Percentiles rank a stretch among this genome's conserved stretches.
Conservation (phyloP, 1,140 invertebrate genomes). For the Argopecten irradians region DNA sequence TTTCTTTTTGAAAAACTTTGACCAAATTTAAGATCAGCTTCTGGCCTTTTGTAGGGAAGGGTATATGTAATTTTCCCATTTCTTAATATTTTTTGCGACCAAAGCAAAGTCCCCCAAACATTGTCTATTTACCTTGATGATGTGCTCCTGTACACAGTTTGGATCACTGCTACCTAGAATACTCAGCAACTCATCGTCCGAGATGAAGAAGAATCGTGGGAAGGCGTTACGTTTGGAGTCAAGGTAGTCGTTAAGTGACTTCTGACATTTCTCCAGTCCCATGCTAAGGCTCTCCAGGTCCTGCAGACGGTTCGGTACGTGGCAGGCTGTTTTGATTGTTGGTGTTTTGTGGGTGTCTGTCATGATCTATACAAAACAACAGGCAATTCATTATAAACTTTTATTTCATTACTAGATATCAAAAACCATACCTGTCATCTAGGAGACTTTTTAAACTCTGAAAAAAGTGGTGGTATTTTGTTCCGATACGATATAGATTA, state of each 20-base stretch:
- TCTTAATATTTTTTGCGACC: no score
- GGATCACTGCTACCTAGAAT: conserved; percentile 91
- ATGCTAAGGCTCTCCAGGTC: conserved; percentile 86
- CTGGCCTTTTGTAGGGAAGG: no score
- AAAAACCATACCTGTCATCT: no score
- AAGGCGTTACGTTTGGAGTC: conserved; percentile 91
- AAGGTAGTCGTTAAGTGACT: conserved; percentile 92
- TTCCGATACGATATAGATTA: no score
- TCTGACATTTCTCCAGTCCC: conserved; percentile 91
- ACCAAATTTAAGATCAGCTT: no score
- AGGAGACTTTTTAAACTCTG: no score
- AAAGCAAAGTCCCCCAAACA: no score
- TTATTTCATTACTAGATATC: no score
- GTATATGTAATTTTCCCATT: no score
- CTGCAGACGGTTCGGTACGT: conserved; percentile 83
- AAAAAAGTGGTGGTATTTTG: no score
- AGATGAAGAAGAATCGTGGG: conserved; percentile 94
- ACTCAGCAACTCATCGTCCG: conserved; percentile 92
- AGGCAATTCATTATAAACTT: no score
- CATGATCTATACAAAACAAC: conserved; percentile 84
- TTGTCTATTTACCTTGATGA: conserved; percentile 86
- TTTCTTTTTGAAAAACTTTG: no score
- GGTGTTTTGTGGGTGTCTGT: conserved; percentile 86
- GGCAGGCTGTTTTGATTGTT: conserved; percentile 87
- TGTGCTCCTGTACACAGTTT: conserved; percentile 90